Conservation (phyloP, 1,140 invertebrate species). For the Catajapyx aquilonaris region DNA sequence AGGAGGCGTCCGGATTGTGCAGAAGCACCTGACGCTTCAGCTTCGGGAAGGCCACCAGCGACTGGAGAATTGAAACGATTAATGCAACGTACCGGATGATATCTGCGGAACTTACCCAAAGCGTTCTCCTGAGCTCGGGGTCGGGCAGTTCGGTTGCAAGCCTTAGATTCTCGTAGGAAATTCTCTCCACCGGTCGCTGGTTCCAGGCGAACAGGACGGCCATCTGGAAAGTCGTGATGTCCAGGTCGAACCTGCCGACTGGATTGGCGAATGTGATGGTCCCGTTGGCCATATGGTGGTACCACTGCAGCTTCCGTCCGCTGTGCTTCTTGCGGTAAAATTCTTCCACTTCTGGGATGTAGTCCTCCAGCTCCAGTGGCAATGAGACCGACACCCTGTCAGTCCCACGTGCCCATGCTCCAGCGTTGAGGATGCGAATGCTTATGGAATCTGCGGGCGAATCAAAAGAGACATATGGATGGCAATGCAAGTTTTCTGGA, state of each 20-base stretch:
- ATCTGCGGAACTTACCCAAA: conserved; percentile 77
- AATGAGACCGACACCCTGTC: conserved; percentile 88
- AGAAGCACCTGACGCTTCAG: conserved; percentile 76
- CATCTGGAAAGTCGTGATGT: conserved; percentile 99
- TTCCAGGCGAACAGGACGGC: conserved; percentile 99
- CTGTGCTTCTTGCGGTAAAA: conserved; percentile 93
- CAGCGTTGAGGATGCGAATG: conserved; percentile 87
- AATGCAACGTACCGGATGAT: background rate
- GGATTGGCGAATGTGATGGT: conserved; percentile 89
- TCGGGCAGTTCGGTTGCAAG: conserved; percentile 93
- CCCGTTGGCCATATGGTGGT: conserved; percentile 99
- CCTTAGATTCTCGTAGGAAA: conserved; percentile 86
- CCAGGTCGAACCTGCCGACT: conserved; percentile 87
- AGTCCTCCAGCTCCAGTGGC: conserved; percentile 92
- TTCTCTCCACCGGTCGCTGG: conserved; percentile 71
- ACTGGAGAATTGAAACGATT: conserved; percentile 26
- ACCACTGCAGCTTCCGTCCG: conserved; percentile 97
- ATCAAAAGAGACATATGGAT: conserved; percentile 3
- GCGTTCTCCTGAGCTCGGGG: conserved; percentile 79
- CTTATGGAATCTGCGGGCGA: conserved; percentile 22
- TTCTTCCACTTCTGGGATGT: conserved; percentile 90
- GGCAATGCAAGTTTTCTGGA: conserved; percentile 3
- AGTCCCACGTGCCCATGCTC: conserved; percentile 87
- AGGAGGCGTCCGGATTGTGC: conserved; percentile 53
- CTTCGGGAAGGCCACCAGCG: conserved; percentile 90